phyloP scores from a whole-genome alignment of 2,888 invertebrate genomes.

The Volucella bombylans region DNA sequence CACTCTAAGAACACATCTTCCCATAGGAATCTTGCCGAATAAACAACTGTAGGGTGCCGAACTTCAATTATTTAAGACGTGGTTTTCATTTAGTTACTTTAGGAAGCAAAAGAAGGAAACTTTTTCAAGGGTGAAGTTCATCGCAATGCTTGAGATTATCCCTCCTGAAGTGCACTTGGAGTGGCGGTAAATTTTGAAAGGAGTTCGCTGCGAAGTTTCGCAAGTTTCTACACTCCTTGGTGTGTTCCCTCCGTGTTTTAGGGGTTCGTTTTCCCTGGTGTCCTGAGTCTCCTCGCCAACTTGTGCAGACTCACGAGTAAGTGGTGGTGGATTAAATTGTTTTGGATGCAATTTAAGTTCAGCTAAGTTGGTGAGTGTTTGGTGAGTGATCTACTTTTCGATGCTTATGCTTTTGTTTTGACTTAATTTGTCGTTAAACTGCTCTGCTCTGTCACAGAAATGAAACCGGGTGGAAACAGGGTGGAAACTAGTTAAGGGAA shows the following conservation, averaged over 20 bases:
- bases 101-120: neutral
- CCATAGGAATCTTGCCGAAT: neutral
- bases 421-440: slow-evolving; percentile 56
- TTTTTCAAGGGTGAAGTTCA: slow-evolving; percentile 71
- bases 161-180: slow-evolving; percentile 41
- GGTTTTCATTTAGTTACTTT: slow-evolving; percentile 73
- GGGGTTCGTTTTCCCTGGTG: neutral
- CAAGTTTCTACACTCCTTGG: slow-evolving; percentile 28
- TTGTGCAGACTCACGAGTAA: slow-evolving; percentile 16
- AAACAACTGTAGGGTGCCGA: slow-evolving; percentile 59
- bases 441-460: slow-evolving; percentile 7
- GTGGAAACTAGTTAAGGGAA: neutral
- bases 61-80: slow-evolving; percentile 74
- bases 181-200: slow-evolving; percentile 60
- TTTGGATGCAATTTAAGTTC: slow-evolving; percentile 67
- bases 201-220: slow-evolving; percentile 62
- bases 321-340: slow-evolving; percentile 63
- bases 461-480: neutral
- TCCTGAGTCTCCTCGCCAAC: neutral
- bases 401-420: slow-evolving; percentile 3
- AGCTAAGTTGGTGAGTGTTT: slow-evolving; percentile 39
- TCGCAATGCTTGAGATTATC: slow-evolving; percentile 64
- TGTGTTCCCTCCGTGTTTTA: slow-evolving; percentile 53
- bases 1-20: slow-evolving; percentile 4
- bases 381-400: slow-evolving; percentile 48